phyloP scores from a whole-genome alignment of 2,113 vertebrate genomes.

The Macroglossus sobrinus region DNA sequence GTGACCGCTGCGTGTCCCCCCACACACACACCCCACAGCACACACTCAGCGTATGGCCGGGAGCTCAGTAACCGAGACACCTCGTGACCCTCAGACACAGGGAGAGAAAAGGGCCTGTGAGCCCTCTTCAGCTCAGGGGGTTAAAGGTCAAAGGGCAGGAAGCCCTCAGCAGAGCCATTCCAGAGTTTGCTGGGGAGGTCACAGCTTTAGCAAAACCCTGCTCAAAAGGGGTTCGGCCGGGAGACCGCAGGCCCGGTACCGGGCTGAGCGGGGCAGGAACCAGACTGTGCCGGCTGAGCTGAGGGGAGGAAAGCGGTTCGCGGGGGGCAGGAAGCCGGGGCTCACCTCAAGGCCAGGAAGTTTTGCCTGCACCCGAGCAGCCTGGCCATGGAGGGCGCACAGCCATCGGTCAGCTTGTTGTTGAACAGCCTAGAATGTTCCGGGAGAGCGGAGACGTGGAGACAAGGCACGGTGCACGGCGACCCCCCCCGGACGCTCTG shows the following conservation, averaged over 20 bases:
- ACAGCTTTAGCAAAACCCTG: not conserved
- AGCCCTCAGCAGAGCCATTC: not conserved
- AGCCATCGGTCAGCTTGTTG: conserved; percentile 88
- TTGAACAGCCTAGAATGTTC: conserved; percentile 87
- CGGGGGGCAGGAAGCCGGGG: not conserved
- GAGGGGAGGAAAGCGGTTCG: not conserved
- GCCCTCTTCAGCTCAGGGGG: not conserved
- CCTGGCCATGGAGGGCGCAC: conserved; percentile 79
- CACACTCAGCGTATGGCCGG: not conserved
- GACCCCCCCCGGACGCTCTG: not conserved
- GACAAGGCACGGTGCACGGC: not conserved
- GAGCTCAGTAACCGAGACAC: not conserved
- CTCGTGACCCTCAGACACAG: not conserved
- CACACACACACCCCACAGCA: too few relatives aligned
- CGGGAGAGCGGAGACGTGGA: not conserved
- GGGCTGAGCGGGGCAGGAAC: not conserved
- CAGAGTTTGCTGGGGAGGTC: not conserved
- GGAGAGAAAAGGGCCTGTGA: not conserved
- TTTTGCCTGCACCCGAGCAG: conserved; percentile 84
- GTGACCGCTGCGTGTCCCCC: not conserved
- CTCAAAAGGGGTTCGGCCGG: not conserved
- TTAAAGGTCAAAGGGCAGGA: not conserved
- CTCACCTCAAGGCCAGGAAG: conserved; percentile 87
- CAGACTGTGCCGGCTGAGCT: not conserved
- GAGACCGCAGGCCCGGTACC: not conserved